phyloP scores from a whole-genome alignment of 2,888 invertebrate genomes.

The Salpingus planirostris region DNA sequence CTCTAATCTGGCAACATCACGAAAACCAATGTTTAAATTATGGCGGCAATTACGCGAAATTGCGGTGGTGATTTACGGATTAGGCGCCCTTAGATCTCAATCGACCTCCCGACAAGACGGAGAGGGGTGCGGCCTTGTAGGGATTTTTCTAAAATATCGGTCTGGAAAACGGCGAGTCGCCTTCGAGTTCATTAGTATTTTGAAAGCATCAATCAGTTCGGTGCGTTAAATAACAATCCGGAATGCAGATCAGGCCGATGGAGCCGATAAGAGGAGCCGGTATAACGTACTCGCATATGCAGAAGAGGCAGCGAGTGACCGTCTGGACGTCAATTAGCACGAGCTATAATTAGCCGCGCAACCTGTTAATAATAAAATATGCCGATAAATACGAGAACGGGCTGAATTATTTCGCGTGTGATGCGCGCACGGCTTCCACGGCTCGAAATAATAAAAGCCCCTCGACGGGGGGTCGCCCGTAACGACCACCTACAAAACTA shows the following conservation, averaged over 20 bases:
- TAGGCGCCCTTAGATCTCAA: neutral
- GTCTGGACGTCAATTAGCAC: conserved; percentile 19
- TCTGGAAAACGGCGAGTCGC: neutral
- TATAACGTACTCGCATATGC: too few species aligned
- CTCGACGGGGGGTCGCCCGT: too few species aligned
- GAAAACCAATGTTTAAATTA: conserved; percentile 16
- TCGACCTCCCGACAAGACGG: too few species aligned
- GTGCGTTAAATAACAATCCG: conserved; percentile 18
- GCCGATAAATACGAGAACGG: too few species aligned
- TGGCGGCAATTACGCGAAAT: conserved; percentile 5
- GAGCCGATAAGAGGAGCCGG: conserved; percentile 7
- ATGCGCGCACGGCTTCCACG: too few species aligned
- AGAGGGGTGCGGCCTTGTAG: too few species aligned
- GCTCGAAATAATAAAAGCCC: too few species aligned
- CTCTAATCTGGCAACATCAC: conserved; percentile 8
- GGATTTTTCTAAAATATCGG: too few species aligned
- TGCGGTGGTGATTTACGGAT: conserved; percentile 9
- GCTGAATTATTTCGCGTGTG: too few species aligned
- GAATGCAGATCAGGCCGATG: conserved; percentile 18
- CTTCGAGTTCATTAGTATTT: conserved; percentile 15
- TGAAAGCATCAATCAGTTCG: conserved; percentile 17
- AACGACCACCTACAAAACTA: too few species aligned
- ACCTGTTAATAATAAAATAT: conserved; percentile 17
- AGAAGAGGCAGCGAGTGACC: conserved; percentile 5
- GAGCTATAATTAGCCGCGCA: conserved; percentile 18